Base-by-base conservation (phyloP, 1,140 invertebrate species). In the Drosophila kurseongensis region DNA sequence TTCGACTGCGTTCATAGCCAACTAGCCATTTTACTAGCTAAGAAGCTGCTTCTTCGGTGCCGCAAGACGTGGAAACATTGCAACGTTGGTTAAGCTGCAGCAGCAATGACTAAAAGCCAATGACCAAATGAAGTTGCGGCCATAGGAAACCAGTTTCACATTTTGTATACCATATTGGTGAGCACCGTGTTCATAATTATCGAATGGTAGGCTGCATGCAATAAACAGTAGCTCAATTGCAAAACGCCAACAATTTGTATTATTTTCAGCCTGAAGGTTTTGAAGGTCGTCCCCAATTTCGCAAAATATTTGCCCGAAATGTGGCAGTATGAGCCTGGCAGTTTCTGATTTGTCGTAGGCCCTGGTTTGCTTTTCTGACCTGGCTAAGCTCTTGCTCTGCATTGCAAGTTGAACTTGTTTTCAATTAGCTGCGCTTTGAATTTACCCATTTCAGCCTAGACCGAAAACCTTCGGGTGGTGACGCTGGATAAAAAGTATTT, bases 61-160 rank as follows among this genome's bases (percentile, higher is more conserved):
- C 7, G 4, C 7, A 32, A 9, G 71, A 51, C 58, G 73, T 75
- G 73, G 74, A 68, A 76, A 59, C 63, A 36, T 56, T 35, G 77
- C 68, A 76, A 59, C 63, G 41, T 56, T 40, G 77, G 36, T 55
- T 27, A 29, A 36, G 23, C 69, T 58, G 63, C 77, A 56, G 57
- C 66, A 72, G 41, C 72, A 81, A 71, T 66, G 48, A 54, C 56
- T 51, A 65, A 56, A 89, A 88, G 83, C 79, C 83, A 88, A 89
- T 89, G 84, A 89, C 83, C 79, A 89, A 89, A 73, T 89, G 66
- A 76, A 66, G 75, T 79, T 63, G 72, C 72, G 56, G 48, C 62
- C 75, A 73, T 75, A 55, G 60, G 75, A 89, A 88, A 83, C 84
- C 54, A 83, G 83, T 88, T 88, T 88, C 73, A 66, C 75, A 59